Percentiles rank a stretch among this genome's conserved stretches.
phyloP scores from a whole-genome alignment of 2,888 invertebrate genomes.

The Melanchra persicariae region DNA sequence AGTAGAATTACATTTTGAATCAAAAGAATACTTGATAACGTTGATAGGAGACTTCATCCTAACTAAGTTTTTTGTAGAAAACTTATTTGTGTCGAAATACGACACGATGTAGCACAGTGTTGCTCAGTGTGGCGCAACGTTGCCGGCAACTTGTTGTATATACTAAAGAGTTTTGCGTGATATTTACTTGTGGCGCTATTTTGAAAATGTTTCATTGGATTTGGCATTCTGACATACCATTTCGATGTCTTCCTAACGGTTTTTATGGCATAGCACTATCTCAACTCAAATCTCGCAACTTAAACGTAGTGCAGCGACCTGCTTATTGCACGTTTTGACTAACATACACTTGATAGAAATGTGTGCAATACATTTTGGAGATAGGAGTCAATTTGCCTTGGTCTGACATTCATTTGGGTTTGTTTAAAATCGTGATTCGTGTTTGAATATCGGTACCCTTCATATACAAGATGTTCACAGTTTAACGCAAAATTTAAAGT shows the following conservation, averaged over 20 bases:
- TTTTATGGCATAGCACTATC: background rate
- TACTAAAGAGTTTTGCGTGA: background rate
- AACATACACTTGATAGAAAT: background rate
- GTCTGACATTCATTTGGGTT: too few relatives aligned
- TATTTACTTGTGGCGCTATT: constrained; percentile 27
- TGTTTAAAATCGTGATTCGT: too few relatives aligned
- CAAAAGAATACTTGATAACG: background rate
- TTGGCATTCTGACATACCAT: background rate
- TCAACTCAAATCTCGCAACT: background rate
- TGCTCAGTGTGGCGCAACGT: constrained; percentile 16
- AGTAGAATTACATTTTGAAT: too few relatives aligned
- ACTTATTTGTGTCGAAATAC: constrained; percentile 5
- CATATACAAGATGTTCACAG: too few relatives aligned
- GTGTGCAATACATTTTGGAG: background rate
- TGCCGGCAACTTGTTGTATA: constrained; percentile 12
- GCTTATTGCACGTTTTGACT: background rate
- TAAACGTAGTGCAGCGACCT: background rate
- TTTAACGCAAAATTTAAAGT: too few relatives aligned
- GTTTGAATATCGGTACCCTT: too few relatives aligned
- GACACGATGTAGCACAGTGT: background rate
- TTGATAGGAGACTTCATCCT: background rate
- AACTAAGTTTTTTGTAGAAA: constrained; percentile 14
- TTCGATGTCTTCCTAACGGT: background rate
- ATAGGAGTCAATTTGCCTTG: too few relatives aligned
- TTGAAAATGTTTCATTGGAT: background rate